Conservation (phyloP, 2,888 invertebrate species). For the Nysson spinosus region DNA sequence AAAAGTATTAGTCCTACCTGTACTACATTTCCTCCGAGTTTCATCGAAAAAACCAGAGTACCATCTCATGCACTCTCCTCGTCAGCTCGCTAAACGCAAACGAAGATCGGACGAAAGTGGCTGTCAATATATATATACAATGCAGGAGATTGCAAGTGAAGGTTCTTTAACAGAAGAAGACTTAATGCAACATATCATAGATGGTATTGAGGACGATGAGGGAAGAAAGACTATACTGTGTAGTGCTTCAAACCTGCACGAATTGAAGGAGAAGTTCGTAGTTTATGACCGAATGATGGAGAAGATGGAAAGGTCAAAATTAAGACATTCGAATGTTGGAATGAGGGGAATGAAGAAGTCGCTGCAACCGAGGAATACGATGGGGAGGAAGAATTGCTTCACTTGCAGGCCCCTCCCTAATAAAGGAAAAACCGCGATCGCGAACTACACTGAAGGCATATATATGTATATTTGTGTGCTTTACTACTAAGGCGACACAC, state of each 20-base stretch:
- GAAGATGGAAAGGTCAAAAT: too few species aligned
- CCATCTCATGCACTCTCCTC: too few species aligned
- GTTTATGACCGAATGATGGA: not conserved
- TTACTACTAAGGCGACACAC: slow-evolving; percentile 30
- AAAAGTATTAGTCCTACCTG: too few species aligned
- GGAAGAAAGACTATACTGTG: not conserved
- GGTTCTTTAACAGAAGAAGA: not conserved
- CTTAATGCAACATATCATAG: not conserved
- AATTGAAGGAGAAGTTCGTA: not conserved
- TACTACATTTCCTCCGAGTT: too few species aligned
- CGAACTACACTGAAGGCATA: slow-evolving; percentile 9
- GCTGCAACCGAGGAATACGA: too few species aligned
- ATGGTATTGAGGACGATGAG: not conserved
- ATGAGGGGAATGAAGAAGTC: too few species aligned
- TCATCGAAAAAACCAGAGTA: too few species aligned
- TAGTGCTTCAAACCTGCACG: not conserved
- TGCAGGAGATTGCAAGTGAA: slow-evolving; percentile 3
- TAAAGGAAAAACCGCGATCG: not conserved
- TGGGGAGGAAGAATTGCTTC: too few species aligned
- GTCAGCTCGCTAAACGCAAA: too few species aligned
- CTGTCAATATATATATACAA: not conserved
- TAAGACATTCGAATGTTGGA: too few species aligned
- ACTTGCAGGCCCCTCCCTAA: not conserved
- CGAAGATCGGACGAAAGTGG: too few species aligned
- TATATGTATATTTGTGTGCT: slow-evolving; percentile 29